Conservation (phyloP, 2,888 invertebrate species). For the Eremobia ochroleuca region DNA sequence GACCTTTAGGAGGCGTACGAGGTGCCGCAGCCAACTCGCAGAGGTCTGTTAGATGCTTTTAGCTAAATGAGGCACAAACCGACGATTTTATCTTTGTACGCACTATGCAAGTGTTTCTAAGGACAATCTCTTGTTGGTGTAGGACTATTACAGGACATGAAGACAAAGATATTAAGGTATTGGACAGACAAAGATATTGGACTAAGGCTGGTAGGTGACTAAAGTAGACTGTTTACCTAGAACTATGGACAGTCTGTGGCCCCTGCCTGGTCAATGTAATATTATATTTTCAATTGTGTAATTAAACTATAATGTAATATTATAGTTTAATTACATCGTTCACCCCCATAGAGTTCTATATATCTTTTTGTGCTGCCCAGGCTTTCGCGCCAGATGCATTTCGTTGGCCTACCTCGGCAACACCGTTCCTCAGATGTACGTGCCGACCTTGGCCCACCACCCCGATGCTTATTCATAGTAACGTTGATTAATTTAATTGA, state of each 20-base stretch:
- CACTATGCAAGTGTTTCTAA: neutral
- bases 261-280: too few species aligned
- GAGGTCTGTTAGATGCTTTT: neutral
- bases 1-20: neutral
- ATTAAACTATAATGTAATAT: too few species aligned
- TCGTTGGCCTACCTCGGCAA: neutral
- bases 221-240: neutral
- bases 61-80: neutral
- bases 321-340: neutral
- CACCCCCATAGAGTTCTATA: neutral
- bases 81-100: neutral
- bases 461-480: slow-evolving; percentile 7
- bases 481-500: slow-evolving; percentile 25
- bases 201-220: neutral
- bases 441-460: slow-evolving; percentile 5
- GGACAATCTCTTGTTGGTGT: neutral
- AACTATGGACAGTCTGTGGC: neutral
- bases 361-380: too few species aligned
- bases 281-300: neutral
- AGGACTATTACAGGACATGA: neutral
- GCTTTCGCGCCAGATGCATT: neutral
- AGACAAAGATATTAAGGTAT: neutral
- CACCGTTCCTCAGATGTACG: neutral
- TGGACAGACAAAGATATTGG: neutral
- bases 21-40: neutral